Evolutionary conservation across 1,140 invertebrate species (phyloP), one percentile per base, ranked within the genome.

Genomic region (Drosophila sp.): DNA sequence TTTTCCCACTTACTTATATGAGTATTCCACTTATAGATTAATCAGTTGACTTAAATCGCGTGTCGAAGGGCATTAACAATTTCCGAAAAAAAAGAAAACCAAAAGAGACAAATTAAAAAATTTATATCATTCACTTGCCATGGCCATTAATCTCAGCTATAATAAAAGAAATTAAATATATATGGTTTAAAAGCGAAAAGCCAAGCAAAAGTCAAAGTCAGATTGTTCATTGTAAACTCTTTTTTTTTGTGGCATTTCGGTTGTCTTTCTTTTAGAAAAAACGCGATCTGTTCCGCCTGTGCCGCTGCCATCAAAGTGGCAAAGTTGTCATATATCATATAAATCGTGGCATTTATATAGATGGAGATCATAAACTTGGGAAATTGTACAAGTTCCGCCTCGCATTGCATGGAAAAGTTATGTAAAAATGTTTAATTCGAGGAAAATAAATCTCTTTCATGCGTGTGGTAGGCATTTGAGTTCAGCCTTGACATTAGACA

Each of bases 401-500:
- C 27, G 57, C 30, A 62, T 77, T 80, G 70, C 73, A 71, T 64
- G 38, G 41, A 75, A 65, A 54, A 72, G 65, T 85, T 87, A 79
- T 70, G 67, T 81, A 81, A 85, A 17, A 75, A 54, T 67, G 56
- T 66, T 44, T 55, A 54, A 41, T 56, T 41, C 35, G 35, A 38
- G 30, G 41, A 64, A 62, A 71, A 70, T 65, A 75, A 58, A 64
- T 60, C 61, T 54, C 11, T 66, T 11, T 65, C 29, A 66, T 55
- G 65, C 72, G 73, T 76, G 54, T 44, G 41, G 41, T 40, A 47
- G 17, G 30, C 55, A 50, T 50, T 27, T 73, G 60, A 38, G 4
- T 54, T 76, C 60, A 68, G 74, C 70, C 79, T 86, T 86, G 82
- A 78, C 75, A 82, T 65, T 86, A 56, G 25, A 35, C 44, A 32